A percentile compares a stretch with the other conserved stretches of the same genome.
Evolutionary conservation across 2,888 invertebrate genomes (phyloP).

Genomic region (Leptinotarsa peninsularis): DNA sequence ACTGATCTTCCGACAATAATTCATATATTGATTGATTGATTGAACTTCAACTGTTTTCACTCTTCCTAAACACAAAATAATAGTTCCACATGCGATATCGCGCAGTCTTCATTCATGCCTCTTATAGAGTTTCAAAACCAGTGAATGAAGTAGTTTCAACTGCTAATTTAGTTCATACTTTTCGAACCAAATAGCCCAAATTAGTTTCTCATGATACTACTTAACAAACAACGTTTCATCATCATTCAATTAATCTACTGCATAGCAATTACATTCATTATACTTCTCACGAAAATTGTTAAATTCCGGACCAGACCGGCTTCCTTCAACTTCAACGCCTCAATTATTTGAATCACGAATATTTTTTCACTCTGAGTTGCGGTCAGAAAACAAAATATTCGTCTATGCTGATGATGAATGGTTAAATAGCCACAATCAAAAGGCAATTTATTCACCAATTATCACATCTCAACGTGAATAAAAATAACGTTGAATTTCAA

Average conservation of each 20-base stretch:
- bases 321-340: neutral
- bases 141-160: neutral
- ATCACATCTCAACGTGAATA: no score
- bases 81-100: no score
- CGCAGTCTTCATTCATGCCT: no score
- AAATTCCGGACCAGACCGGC: neutral
- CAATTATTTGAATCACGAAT: neutral
- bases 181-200: neutral
- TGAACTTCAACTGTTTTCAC: no score
- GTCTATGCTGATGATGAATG: no score
- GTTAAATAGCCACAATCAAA: no score
- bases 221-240: neutral
- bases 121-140: neutral
- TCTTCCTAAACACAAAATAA: no score
- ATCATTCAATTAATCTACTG: neutral
- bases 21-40: no score
- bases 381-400: no score
- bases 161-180: neutral
- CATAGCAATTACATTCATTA: conserved; percentile 3
- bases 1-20: no score
- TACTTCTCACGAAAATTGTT: neutral
- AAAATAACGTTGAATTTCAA: no score
- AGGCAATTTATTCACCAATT: no score
- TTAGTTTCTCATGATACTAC: neutral
- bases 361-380: neutral